Conservation (phyloP, 2,797 vertebrate species). For the Alauda arvensis region DNA sequence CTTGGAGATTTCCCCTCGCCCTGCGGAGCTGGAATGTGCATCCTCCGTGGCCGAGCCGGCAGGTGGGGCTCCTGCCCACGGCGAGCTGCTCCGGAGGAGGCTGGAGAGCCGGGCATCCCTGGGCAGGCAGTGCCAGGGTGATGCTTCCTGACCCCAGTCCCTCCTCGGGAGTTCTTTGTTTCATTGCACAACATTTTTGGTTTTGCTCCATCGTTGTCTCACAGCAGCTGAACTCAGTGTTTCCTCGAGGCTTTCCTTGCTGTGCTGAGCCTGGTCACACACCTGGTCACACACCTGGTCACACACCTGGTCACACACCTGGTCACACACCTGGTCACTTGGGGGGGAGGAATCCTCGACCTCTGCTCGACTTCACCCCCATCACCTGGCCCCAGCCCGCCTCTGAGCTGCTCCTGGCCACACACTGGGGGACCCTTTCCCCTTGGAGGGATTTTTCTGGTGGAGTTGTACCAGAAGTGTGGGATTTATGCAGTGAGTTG, state of each 20-base stretch:
- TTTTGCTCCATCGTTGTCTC: not conserved
- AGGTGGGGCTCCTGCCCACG: constrained; percentile 44
- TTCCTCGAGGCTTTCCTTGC: not conserved
- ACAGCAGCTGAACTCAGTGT: not conserved
- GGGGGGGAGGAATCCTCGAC: not conserved
- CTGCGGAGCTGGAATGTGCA: not conserved
- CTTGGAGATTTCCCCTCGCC: not conserved
- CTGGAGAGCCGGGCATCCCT: not conserved
- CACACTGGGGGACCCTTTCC: rapidly evolving
- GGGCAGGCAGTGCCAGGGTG: not conserved
- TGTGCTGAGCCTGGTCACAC: not conserved
- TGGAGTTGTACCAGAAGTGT: rapidly evolving
- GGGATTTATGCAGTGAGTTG: not conserved
- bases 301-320: rapidly evolving
- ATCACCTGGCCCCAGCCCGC: not conserved
- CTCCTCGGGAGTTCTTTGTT: not conserved
- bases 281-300: rapidly evolving
- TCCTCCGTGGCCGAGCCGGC: constrained; percentile 1
- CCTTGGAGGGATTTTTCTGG: not conserved
- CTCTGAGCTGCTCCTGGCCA: not conserved
- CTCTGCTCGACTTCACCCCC: not conserved
- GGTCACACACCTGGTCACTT: rapidly evolving
- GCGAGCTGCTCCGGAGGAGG: not conserved
- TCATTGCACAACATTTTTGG: rapidly evolving
- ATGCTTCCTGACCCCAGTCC: not conserved